Evolutionary conservation across 2,888 invertebrate species (phyloP), one percentile per base, ranked within the genome.

Genomic region (Volucella inanis): DNA sequence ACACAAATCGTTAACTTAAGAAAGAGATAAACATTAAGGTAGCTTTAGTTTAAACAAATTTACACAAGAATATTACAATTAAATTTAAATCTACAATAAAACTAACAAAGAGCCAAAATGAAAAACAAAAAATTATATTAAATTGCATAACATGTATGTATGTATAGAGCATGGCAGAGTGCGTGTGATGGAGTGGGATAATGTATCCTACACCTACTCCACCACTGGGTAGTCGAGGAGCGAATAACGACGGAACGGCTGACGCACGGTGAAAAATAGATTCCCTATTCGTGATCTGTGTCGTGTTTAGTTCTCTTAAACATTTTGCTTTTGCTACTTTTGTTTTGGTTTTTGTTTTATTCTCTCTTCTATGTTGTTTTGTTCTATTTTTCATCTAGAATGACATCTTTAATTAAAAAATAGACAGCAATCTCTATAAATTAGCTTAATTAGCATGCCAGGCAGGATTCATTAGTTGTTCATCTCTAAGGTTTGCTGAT

Each of bases 21-120:
- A 31, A 31, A 31, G 31, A 31, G 31, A 31, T 31, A 70, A 79
- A 70, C 75, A 71, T 75, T 79, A 75, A 79, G 79, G 84, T 79
- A 84, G 80, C 79, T 84, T 71, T 84, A 79, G 84, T 76, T 84
- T 61, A 14, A 31, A 31, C 6, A 31, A 22, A 31, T 62, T 70
- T 74, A 84, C 65, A 80, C 55, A 76, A 76, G 18, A 65, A 79
- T 64, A 84, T 70, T 61, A 55, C 45, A 54, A 39, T 68, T 41
- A 59, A 43, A 15, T 6, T 31, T 31, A 31, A 6, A 31, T 6
- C 31, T 31, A n/a, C n/a, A n/a, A n/a, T n/a, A 31, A 31, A 31
- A 31, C 6, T 31, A 31, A 31, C 31, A 31, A 31, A 57, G 57
- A 38, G 39, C n/a, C 22, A 18, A 47, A 39, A 47, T 31, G 15